Conservation (phyloP, 2,797 vertebrate species). For the Sebastes steindachneri region DNA sequence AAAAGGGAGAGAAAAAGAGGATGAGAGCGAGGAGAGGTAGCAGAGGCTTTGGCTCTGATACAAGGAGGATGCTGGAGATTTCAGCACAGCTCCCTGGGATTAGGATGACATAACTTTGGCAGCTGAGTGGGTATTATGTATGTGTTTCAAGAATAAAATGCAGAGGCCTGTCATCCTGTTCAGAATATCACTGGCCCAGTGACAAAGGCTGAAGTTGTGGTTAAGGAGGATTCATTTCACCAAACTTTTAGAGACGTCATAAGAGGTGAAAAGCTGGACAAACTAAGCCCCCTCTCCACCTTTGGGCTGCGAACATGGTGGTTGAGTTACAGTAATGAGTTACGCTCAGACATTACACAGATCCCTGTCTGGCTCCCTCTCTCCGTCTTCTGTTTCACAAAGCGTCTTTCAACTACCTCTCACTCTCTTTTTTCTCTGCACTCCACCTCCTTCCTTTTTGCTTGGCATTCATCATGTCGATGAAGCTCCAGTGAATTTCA, state of each 20-base stretch:
- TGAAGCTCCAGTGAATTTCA: conserved; percentile 35
- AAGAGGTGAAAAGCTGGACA: conserved; percentile 14
- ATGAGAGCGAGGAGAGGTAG: conserved; percentile 1
- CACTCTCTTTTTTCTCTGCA: conserved; percentile 14
- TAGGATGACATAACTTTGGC: conserved; percentile 54
- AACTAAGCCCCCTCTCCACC: not conserved
- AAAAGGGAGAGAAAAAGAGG: not conserved
- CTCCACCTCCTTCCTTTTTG: not conserved
- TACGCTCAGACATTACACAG: conserved; percentile 33
- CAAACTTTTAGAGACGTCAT: conserved; percentile 14
- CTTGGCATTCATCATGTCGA: conserved; percentile 28
- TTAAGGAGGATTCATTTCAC: conserved; percentile 23
- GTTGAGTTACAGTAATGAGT: conserved; percentile 33
- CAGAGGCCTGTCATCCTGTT: conserved; percentile 15
- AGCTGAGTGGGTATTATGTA: not conserved
- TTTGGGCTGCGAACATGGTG: not conserved
- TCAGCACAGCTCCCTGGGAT: conserved; percentile 37
- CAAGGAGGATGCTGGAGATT: conserved; percentile 49
- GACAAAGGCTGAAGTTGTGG: conserved; percentile 19
- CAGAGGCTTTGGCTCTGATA: conserved; percentile 28
- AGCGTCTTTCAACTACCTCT: conserved; percentile 35
- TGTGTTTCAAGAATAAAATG: conserved; percentile 28
- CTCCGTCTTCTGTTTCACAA: conserved; percentile 31
- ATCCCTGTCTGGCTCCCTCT: conserved; percentile 27
- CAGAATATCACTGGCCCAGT: conserved; percentile 14